Percentiles rank a stretch among this genome's conserved stretches.
phyloP scores from a whole-genome alignment of 2,888 invertebrate species.

The Liposcelis brunnea region DNA sequence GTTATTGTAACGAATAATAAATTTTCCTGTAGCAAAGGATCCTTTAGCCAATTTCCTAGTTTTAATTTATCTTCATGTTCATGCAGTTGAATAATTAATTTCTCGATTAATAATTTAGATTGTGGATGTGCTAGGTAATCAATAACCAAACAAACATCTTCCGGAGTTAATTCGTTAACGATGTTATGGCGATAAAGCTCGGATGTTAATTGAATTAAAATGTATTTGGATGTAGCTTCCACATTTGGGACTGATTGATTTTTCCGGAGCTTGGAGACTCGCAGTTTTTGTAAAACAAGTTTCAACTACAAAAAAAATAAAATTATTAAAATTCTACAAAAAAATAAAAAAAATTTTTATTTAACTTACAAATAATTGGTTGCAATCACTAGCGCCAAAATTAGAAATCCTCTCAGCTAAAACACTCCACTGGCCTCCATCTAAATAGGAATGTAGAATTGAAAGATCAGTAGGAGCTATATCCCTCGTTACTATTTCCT shows the following conservation, averaged over 20 bases:
- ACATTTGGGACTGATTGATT: neutral
- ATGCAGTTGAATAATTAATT: too few relatives aligned
- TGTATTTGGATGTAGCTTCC: conserved; percentile 1
- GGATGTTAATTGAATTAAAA: neutral
- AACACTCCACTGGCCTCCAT: conserved; percentile 5
- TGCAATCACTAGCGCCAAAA: conserved; percentile 1
- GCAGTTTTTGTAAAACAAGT: conserved; percentile 3
- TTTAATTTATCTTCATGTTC: too few relatives aligned
- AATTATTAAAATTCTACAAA: too few relatives aligned
- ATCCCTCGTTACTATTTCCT: neutral
- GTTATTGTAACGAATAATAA: neutral
- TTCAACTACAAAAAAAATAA: neutral
- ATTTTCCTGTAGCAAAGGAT: neutral
- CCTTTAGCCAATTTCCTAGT: neutral
- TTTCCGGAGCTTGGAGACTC: neutral
- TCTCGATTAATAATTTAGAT: too few relatives aligned
- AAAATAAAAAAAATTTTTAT: too few relatives aligned
- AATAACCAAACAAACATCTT: too few relatives aligned
- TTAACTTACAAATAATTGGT: neutral
- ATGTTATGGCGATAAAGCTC: too few relatives aligned
- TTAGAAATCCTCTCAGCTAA: conserved; percentile 3
- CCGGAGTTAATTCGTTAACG: too few relatives aligned
- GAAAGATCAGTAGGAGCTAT: neutral
- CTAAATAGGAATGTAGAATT: neutral
- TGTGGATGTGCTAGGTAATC: too few relatives aligned